Conservation (phyloP, 2,113 vertebrate species). For the Ptilorrhoa leucosticta region DNA sequence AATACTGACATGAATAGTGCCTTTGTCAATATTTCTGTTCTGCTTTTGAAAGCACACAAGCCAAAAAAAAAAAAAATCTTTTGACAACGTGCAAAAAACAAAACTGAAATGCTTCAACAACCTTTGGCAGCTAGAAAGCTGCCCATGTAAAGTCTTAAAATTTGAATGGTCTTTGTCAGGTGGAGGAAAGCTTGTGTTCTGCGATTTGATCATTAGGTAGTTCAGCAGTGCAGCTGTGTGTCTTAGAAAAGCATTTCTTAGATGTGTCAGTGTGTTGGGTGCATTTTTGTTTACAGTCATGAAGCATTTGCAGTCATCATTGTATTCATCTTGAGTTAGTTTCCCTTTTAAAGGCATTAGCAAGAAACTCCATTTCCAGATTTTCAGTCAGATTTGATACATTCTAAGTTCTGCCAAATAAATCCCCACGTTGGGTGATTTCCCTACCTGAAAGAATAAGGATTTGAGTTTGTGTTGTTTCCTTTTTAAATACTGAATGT, state of each 20-base stretch:
- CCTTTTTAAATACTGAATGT: not conserved
- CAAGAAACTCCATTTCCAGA: not conserved
- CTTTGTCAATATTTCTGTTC: conserved; percentile 35
- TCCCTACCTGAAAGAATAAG: not conserved
- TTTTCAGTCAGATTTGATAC: not conserved
- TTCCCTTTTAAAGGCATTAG: not conserved
- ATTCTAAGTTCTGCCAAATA: not conserved
- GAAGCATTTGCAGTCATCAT: not conserved
- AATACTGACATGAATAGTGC: conserved; percentile 19
- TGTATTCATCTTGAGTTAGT: not conserved
- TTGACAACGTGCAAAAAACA: conserved; percentile 20
- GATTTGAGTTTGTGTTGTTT: not conserved
- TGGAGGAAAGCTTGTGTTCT: not conserved
- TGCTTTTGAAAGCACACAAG: not conserved
- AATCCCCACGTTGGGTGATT: not conserved
- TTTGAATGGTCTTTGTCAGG: not conserved
- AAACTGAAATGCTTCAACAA: conserved; percentile 3
- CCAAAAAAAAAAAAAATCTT: conserved; percentile 52
- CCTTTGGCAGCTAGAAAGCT: not conserved
- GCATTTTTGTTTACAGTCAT: not conserved
- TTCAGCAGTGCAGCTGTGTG: not conserved
- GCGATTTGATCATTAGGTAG: not conserved
- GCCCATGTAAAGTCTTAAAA: not conserved
- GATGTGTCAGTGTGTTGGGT: not conserved
- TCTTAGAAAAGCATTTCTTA: not conserved